Base-by-base conservation (phyloP, 2,113 vertebrate genomes). In the Candoia aspera region DNA sequence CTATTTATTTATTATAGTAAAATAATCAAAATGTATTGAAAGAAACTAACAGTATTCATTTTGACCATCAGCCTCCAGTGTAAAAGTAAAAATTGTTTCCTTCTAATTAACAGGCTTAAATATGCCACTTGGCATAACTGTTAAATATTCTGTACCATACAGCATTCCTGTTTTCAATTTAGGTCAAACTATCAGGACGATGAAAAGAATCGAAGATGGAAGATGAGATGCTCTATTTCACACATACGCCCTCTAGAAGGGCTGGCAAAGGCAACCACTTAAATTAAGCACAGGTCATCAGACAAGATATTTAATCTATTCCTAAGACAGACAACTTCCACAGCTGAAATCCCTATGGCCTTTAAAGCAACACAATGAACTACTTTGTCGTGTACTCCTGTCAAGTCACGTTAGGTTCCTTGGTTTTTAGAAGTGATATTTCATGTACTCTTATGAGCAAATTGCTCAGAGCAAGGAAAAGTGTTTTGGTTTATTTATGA, bases 231-330 rank as follows among this genome's bases (percentile, higher is more conserved):
- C 97, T 97, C 97, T 96, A 97, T 95, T 98, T 98, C 97, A 97
- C 97, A 97, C 96, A 94, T 95, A 96, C 96, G 97, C 98, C 98
- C 98, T 98, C 98, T 96, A 97, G 98, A 98, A 97, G 97, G 97
- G 64, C 96, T 96, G 96, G 96, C 96, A 96, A 98, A 97, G 95
- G 96, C 98, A 97, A 98, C 98, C 98, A 98, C 97, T 98, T 98
- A 98, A 97, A 98, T 99, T 98, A 98, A 98, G 97, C 92, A 97
- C 98, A 98, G 97, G 96, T 97, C 98, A 97, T 98, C 98, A 98
- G 97, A 88, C 96, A 97, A 94, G 94, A 96, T 94, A 97, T 90
- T 94, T 94, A 94, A 95, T 96, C 96, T 96, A 96, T 96, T 96
- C 97, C 97, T 97, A 95, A 97, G 54, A 97, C 91, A 91, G 97